phyloP scores from a whole-genome alignment of 1,140 invertebrate species.

The Cephus cinctus region DNA sequence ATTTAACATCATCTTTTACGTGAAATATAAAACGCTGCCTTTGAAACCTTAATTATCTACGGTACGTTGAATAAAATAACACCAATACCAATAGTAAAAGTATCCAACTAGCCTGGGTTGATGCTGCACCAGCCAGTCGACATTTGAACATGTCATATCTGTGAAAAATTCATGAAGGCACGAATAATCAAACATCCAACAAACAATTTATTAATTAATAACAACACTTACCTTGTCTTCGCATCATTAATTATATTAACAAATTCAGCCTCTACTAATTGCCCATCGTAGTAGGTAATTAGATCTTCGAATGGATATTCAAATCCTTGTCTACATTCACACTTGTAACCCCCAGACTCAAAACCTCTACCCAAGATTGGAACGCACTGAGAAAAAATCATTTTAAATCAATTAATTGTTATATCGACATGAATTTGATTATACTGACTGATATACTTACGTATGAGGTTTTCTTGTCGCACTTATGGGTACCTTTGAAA shows the following conservation, averaged over 20 bases:
- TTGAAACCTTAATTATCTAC: conserved; percentile 30
- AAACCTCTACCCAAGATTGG: conserved; percentile 89
- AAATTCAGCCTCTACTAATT: conserved; percentile 94
- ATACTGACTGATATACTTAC: conserved; percentile 64
- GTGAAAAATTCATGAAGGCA: too few relatives aligned
- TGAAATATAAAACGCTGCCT: too few relatives aligned
- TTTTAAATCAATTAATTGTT: conserved; percentile 1
- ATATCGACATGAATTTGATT: background rate
- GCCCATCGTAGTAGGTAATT: conserved; percentile 95
- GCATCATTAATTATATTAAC: conserved; percentile 78
- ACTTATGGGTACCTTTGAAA: conserved; percentile 94
- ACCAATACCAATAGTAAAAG: conserved; percentile 42
- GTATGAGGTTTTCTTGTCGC: conserved; percentile 87
- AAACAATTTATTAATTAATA: too few relatives aligned
- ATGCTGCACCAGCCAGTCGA: conserved; percentile 78
- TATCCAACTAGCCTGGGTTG: conserved; percentile 56
- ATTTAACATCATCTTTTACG: too few relatives aligned
- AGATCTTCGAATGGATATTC: conserved; percentile 96
- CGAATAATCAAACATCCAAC: too few relatives aligned
- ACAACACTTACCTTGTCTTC: conserved; percentile 62
- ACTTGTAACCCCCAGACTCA: conserved; percentile 95
- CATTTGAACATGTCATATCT: conserved; percentile 89
- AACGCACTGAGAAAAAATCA: conserved; percentile 74
- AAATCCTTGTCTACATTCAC: conserved; percentile 94
- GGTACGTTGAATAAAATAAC: conserved; percentile 26